A percentile compares a stretch with the other conserved stretches of the same genome.
Evolutionary conservation across 2,113 vertebrate genomes (phyloP).

Genomic region (Salvelinus fontinalis): DNA sequence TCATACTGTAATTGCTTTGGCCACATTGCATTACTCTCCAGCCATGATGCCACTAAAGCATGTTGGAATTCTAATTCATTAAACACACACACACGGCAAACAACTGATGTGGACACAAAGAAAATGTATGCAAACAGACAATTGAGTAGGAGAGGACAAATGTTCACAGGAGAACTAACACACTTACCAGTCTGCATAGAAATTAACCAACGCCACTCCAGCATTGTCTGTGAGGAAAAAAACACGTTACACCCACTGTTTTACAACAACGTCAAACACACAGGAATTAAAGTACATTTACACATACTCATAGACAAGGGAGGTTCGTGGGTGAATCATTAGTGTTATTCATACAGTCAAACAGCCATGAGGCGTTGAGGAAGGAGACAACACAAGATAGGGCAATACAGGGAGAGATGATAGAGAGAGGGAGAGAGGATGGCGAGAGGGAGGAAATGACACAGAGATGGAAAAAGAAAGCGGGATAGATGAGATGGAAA

Average conservation of each 20-base stretch:
- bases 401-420: background rate
- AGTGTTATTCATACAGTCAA: conserved; percentile 1
- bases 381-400: background rate
- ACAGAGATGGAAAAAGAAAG: too few relatives aligned
- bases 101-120: background rate
- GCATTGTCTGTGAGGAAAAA: conserved; percentile 86
- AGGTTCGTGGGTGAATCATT: background rate
- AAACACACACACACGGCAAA: background rate
- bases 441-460: too few relatives aligned
- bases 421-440: too few relatives aligned
- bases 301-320: background rate
- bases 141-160: background rate
- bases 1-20: background rate
- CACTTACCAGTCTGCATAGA: conserved; percentile 99
- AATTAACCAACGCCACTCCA: conserved; percentile 98
- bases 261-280: background rate
- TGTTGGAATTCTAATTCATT: background rate
- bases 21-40: background rate
- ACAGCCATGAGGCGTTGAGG: background rate
- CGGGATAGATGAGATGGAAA: background rate
- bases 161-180: conserved; percentile 2
- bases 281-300: background rate
- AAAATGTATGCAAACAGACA: background rate
- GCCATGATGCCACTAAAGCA: background rate
- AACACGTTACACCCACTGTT: conserved; percentile 34